Conservation (phyloP, 2,888 invertebrate species). For the Ephialtes manifestator region DNA sequence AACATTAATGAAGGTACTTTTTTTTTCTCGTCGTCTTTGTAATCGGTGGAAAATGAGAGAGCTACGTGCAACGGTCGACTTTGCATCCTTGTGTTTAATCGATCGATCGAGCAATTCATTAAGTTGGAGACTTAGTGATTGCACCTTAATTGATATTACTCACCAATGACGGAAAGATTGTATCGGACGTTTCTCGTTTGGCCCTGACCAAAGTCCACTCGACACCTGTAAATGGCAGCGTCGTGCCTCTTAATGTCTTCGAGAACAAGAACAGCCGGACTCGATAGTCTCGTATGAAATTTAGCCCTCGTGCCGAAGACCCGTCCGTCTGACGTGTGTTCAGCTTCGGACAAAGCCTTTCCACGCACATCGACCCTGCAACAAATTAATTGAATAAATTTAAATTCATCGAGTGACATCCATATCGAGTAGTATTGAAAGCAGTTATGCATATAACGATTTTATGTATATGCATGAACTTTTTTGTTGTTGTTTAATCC, state of each 20-base stretch:
- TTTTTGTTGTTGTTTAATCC: background rate
- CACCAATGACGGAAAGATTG: conserved; percentile 96
- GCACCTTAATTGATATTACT: conserved; percentile 84
- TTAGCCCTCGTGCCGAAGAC: conserved; percentile 95
- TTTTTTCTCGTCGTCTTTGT: too few relatives aligned
- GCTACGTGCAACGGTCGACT: too few relatives aligned
- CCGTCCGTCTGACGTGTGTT: conserved; percentile 94
- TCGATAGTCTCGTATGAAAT: conserved; percentile 91
- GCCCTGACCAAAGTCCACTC: conserved; percentile 96
- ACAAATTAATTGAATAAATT: conserved; percentile 77
- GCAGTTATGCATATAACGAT: conserved; percentile 10
- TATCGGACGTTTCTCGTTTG: conserved; percentile 96
- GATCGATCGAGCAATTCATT: background rate
- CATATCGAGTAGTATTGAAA: conserved; percentile 13
- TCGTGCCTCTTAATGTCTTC: conserved; percentile 95
- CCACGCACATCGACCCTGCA: conserved; percentile 95
- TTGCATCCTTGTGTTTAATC: background rate
- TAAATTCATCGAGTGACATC: background rate
- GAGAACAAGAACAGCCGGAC: conserved; percentile 93
- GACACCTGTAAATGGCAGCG: conserved; percentile 95
- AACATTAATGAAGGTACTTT: too few relatives aligned
- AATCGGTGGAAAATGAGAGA: too few relatives aligned
- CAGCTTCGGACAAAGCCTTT: conserved; percentile 92
- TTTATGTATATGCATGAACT: conserved; percentile 3
- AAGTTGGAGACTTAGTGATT: background rate